Evolutionary conservation across 2,113 vertebrate genomes (phyloP).

Genomic region (Leucoraja erinaceus): DNA sequence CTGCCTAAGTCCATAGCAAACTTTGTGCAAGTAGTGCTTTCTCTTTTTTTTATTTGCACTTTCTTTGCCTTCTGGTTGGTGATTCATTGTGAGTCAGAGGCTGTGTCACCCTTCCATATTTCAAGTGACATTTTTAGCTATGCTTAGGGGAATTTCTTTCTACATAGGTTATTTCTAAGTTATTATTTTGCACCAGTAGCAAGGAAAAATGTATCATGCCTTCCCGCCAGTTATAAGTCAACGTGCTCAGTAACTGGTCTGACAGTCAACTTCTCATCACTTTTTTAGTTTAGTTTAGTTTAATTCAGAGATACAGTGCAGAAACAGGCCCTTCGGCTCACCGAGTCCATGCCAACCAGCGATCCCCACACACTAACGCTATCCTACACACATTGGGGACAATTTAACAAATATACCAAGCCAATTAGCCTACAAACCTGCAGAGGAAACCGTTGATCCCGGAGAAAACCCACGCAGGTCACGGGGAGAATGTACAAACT

Average conservation of each 20-base stretch:
- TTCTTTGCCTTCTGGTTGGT: not conserved
- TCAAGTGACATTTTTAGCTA: not conserved
- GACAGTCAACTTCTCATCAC: not conserved
- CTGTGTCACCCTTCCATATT: not conserved
- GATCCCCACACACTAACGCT: too few relatives aligned
- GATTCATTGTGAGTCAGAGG: constrained; percentile 24
- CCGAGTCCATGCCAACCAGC: too few relatives aligned
- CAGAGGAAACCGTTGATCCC: too few relatives aligned
- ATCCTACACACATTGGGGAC: too few relatives aligned
- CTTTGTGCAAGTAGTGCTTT: not conserved
- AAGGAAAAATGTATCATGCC: not conserved
- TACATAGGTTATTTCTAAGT: not conserved
- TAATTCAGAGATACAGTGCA: too few relatives aligned
- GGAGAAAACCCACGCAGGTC: too few relatives aligned
- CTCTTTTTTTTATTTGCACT: not conserved
- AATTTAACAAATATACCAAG: too few relatives aligned
- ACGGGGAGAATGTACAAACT: too few relatives aligned
- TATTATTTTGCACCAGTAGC: not conserved
- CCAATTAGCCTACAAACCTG: too few relatives aligned
- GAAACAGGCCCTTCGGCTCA: too few relatives aligned
- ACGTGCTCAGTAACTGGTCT: not conserved
- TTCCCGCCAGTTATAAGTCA: not conserved
- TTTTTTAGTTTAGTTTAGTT: too few relatives aligned
- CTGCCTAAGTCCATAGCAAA: not conserved
- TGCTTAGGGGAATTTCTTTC: not conserved